Evolutionary conservation across 2,888 invertebrate species (phyloP).

Genomic region (Eupithecia subfuscata): DNA sequence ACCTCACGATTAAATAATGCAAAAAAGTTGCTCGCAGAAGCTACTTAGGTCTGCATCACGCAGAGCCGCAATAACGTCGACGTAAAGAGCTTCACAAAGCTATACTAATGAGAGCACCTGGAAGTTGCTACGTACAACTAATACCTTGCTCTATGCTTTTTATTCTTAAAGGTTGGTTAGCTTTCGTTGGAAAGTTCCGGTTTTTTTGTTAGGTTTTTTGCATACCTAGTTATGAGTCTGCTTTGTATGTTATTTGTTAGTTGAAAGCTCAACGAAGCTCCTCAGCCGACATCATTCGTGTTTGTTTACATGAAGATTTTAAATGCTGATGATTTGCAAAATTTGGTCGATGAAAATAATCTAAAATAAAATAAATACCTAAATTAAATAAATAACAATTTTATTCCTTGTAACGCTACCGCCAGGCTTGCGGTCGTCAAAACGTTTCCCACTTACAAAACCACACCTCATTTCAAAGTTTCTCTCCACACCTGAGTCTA

Average conservation of each 20-base stretch:
- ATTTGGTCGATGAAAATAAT: not conserved
- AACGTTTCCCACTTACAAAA: constrained; percentile 13
- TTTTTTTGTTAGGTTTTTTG: not conserved
- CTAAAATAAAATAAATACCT: too few relatives aligned
- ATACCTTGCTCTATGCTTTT: constrained; percentile 3
- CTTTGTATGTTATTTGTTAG: not conserved
- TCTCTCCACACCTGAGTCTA: constrained; percentile 49
- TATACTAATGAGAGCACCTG: constrained; percentile 12
- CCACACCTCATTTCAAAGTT: constrained; percentile 35
- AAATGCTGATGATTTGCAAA: not conserved
- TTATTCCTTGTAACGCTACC: not conserved
- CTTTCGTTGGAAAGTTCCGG: not conserved
- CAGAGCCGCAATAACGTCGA: not conserved
- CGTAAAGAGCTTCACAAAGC: constrained; percentile 11
- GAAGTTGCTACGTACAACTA: constrained; percentile 4
- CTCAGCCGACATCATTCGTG: not conserved
- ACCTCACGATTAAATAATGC: not conserved
- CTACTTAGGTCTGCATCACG: not conserved
- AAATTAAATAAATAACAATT: too few relatives aligned
- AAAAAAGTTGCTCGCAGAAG: not conserved
- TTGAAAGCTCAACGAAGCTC: not conserved
- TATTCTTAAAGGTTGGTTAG: not conserved
- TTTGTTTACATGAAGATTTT: not conserved
- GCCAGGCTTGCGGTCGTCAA: constrained; percentile 6
- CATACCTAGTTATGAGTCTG: not conserved